These are phyloP conservation scores for Rhynchophorus ferrugineus DNA, from an alignment of 1,140 invertebrate species.

Conservation along the genomic window DNA sequence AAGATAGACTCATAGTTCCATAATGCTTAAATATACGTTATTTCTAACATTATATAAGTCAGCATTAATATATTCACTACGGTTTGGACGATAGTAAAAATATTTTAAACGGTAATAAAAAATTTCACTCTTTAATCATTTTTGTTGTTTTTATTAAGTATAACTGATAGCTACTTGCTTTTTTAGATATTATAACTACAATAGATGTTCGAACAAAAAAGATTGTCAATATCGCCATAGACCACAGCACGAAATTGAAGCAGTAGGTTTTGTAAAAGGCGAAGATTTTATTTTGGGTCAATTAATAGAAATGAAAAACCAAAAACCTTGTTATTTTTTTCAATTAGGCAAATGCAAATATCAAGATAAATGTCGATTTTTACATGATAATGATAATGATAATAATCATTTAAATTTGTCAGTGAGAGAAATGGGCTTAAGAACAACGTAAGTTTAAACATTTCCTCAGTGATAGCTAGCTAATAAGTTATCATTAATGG, in stretches of 20 bases:
- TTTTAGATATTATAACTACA: constrained; percentile 19
- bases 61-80: neutral
- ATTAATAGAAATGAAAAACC: constrained; percentile 4
- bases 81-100: too few relatives aligned
- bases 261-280: constrained; percentile 13
- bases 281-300: constrained; percentile 19
- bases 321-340: constrained; percentile 22
- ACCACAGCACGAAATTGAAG: constrained; percentile 15
- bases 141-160: neutral
- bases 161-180: neutral
- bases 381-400: constrained; percentile 25
- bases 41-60: neutral
- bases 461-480: neutral
- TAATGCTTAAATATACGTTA: too few relatives aligned
- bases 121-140: neutral
- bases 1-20: too few relatives aligned
- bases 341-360: constrained; percentile 23
- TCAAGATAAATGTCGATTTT: constrained; percentile 26
- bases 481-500: too few relatives aligned
- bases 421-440: constrained; percentile 17
- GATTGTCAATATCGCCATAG: constrained; percentile 19
- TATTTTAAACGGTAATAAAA: too few relatives aligned
- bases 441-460: constrained; percentile 7
- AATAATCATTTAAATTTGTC: too few relatives aligned
- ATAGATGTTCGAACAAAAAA: constrained; percentile 9